A percentile compares a stretch with the other conserved stretches of the same genome.
phyloP scores from a whole-genome alignment of 1,140 invertebrate genomes.

The Drosophila auraria region DNA sequence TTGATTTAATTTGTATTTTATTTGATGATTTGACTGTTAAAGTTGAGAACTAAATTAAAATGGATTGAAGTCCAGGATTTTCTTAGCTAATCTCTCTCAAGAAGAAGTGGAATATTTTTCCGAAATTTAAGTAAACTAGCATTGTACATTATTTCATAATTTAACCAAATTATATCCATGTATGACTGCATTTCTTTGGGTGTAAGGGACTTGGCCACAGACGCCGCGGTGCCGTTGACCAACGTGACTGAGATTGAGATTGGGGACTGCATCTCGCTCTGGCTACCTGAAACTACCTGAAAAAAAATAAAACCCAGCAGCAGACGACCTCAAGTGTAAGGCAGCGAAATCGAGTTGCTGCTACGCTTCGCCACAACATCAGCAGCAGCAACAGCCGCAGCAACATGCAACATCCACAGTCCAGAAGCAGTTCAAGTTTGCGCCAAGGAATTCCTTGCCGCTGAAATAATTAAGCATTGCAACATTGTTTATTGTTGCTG shows the following conservation, averaged over 20 bases:
- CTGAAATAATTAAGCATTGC: constrained; percentile 84
- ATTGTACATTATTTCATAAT: neutral
- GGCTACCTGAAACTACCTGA: constrained; percentile 25
- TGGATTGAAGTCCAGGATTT: neutral
- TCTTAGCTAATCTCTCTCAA: neutral
- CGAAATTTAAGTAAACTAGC: no score
- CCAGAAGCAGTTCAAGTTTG: constrained; percentile 82
- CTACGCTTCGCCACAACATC: constrained; percentile 65
- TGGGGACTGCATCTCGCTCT: constrained; percentile 31
- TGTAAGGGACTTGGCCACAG: constrained; percentile 65
- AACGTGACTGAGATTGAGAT: constrained; percentile 61
- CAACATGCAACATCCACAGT: constrained; percentile 47
- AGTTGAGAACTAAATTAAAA: neutral
- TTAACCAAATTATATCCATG: neutral
- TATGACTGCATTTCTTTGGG: neutral
- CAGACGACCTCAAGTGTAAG: constrained; percentile 78
- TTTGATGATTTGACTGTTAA: neutral
- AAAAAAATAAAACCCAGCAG: constrained; percentile 21
- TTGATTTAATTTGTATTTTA: neutral
- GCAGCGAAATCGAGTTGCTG: constrained; percentile 72
- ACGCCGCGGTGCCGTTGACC: constrained; percentile 78
- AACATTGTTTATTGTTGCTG: constrained; percentile 81
- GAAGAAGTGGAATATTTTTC: no score
- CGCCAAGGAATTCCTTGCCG: constrained; percentile 79
- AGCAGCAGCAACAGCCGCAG: constrained; percentile 39